A percentile compares a stretch with the other conserved stretches of the same genome.
Conservation (phyloP, 2,113 vertebrate species). For the Rattus rattus region DNA sequence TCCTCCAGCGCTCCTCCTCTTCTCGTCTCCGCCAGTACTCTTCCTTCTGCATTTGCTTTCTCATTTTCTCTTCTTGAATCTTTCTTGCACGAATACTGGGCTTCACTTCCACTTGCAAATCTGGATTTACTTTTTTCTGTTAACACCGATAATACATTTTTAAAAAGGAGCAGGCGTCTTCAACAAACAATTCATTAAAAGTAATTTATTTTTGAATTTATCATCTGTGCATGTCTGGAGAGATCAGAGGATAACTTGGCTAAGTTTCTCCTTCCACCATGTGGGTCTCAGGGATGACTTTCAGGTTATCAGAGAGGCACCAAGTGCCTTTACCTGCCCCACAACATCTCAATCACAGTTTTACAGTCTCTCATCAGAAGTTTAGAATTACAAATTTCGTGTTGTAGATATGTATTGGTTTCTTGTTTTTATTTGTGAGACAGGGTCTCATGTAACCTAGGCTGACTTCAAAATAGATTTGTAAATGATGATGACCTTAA, state of each 20-base stretch:
- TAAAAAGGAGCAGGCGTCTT: not conserved
- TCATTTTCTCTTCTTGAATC: conserved; percentile 99
- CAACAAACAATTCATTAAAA: not conserved
- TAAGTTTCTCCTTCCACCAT: not conserved
- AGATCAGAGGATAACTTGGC: not conserved
- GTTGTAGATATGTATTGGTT: not conserved
- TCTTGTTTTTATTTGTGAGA: not conserved
- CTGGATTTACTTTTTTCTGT: conserved; percentile 99
- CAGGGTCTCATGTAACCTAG: not conserved
- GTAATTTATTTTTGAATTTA: not conserved
- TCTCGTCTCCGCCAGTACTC: conserved; percentile 98
- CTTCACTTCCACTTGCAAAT: conserved; percentile 99
- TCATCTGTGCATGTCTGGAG: no score
- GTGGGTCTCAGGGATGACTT: no score
- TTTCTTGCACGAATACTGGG: conserved; percentile 98
- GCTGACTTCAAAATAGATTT: not conserved
- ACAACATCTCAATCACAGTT: not conserved
- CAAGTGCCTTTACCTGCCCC: not conserved
- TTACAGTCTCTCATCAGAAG: not conserved
- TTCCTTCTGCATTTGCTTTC: conserved; percentile 99
- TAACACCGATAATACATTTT: conserved; percentile 60
- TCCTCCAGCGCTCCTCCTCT: conserved; percentile 98
- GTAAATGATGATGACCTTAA: not conserved
- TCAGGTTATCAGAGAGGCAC: not conserved
- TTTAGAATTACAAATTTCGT: conserved; percentile 12